These are phyloP conservation scores for Meandrina meandrites DNA, from an alignment of 92 coral and sea anemone species.

Conservation along the genomic window DNA sequence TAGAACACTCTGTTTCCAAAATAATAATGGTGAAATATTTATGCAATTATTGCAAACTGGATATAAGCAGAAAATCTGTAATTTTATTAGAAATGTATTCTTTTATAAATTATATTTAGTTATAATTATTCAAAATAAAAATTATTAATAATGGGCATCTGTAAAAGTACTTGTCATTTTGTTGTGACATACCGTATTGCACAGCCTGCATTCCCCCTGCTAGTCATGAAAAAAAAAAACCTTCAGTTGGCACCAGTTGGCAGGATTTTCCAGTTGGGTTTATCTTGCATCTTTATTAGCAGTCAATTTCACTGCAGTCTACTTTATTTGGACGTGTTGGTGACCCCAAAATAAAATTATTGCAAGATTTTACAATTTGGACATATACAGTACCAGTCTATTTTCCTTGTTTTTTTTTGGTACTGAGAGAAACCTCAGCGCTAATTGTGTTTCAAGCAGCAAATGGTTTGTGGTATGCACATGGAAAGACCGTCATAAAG, in stretches of 20 bases:
- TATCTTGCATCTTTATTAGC: neutral
- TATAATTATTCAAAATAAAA: neutral
- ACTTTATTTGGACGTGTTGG: neutral
- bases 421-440: neutral
- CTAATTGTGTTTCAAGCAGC: neutral
- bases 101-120: no score
- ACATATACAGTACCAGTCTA: neutral
- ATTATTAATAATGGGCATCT: neutral
- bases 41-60: no score
- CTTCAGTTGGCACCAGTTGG: slow-evolving; percentile 16
- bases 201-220: slow-evolving; percentile 51
- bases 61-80: no score
- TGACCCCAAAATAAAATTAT: neutral
- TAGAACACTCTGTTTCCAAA: no score
- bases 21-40: no score
- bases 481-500: neutral
- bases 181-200: slow-evolving; percentile 3
- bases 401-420: neutral
- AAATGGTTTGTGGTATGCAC: slow-evolving; percentile 49
- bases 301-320: neutral
- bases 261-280: slow-evolving; percentile 43
- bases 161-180: neutral
- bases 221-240: neutral
- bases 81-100: no score
- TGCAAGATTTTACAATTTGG: neutral